Percentiles rank a stretch among this genome's conserved stretches.
Evolutionary conservation across 2,888 invertebrate genomes (phyloP).

Genomic region (Caprella mutica): DNA sequence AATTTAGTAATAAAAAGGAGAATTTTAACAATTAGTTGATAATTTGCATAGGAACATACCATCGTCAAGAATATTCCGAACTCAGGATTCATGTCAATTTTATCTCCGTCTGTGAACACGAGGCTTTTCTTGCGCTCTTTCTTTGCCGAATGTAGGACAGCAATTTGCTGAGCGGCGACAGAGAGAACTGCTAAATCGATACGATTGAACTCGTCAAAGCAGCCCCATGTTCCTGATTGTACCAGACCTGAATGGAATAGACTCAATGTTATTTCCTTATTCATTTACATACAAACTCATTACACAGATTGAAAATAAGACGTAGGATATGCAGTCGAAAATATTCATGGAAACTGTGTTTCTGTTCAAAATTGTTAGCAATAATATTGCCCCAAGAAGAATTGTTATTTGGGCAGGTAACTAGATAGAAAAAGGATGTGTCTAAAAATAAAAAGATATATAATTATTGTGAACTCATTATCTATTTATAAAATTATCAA

Average conservation of each 20-base stretch:
- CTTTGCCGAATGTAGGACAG: conserved; percentile 72
- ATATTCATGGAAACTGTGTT: no score
- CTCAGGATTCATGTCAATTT: conserved; percentile 82
- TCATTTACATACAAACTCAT: no score
- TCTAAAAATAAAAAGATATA: no score
- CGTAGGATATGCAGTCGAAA: no score
- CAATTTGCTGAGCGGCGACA: conserved; percentile 94
- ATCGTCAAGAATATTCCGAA: conserved; percentile 96
- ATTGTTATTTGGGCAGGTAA: no score
- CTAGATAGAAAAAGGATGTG: no score
- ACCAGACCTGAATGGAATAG: conserved; percentile 69
- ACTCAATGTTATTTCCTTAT: no score
- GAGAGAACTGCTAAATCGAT: conserved; percentile 87
- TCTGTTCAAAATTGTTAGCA: no score
- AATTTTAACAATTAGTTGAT: not conserved
- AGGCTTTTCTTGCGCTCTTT: conserved; percentile 86
- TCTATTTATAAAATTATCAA: no score
- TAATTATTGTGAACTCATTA: no score
- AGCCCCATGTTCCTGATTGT: conserved; percentile 95
- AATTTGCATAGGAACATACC: conserved; percentile 47
- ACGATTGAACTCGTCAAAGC: conserved; percentile 80
- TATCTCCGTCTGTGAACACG: conserved; percentile 87
- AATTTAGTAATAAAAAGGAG: not conserved
- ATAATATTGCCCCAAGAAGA: no score
- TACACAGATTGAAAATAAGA: no score